Conservation (phyloP, 1,140 invertebrate genomes). For the Wasmannia auropunctata region DNA sequence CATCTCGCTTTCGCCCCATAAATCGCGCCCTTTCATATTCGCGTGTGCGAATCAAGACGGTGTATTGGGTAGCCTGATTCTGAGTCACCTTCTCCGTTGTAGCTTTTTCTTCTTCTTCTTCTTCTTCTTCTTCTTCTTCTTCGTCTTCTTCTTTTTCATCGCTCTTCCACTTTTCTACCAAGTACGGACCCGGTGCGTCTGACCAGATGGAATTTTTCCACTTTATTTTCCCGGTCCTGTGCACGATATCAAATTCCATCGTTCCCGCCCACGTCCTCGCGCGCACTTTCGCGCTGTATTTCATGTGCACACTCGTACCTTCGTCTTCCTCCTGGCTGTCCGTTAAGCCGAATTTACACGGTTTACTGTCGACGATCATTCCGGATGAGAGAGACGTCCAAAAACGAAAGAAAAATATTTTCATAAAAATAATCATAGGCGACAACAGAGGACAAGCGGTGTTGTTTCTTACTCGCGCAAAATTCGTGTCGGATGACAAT, state of each 20-base stretch:
- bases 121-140: not conserved
- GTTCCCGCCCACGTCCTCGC: slow-evolving; percentile 10
- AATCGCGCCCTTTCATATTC: slow-evolving; percentile 58
- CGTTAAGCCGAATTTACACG: slow-evolving; percentile 42
- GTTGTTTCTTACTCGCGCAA: not conserved
- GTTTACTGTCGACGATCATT: slow-evolving; percentile 25
- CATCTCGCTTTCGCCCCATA: slow-evolving; percentile 32
- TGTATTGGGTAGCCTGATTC: slow-evolving; percentile 62
- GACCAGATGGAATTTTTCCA: slow-evolving; percentile 77
- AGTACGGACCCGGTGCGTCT: slow-evolving; percentile 62
- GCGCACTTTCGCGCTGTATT: slow-evolving; percentile 44
- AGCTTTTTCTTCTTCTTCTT: slow-evolving; percentile 21
- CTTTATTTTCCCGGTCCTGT: slow-evolving; percentile 73
- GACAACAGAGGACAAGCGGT: not conserved
- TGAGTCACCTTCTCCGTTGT: slow-evolving; percentile 14
- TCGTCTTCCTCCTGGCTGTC: not conserved
- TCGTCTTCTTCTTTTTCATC: slow-evolving; percentile 24
- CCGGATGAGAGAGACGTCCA: not conserved
- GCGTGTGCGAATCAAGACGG: slow-evolving; percentile 44
- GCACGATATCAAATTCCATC: slow-evolving; percentile 77
- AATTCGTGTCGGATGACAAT: not conserved
- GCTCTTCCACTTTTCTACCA: slow-evolving; percentile 11
- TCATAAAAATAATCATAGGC: slow-evolving; percentile 1
- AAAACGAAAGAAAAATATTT: slow-evolving; percentile 21
- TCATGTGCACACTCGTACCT: slow-evolving; percentile 52